Evolutionary conservation across 2,888 invertebrate species (phyloP), one percentile per base, ranked within the genome.

Genomic region (Drosophila glabriapex): DNA sequence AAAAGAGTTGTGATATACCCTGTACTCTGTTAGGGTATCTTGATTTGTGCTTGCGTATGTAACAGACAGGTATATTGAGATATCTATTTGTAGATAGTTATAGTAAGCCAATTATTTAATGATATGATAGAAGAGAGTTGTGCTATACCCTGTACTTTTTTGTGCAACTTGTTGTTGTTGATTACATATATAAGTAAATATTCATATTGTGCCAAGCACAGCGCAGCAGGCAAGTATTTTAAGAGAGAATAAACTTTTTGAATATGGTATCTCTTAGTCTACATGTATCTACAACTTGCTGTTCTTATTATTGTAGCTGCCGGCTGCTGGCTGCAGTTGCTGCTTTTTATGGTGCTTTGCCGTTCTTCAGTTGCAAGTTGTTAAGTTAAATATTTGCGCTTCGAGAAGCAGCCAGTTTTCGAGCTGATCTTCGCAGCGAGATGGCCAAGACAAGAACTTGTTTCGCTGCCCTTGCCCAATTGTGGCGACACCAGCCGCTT

Each of bases 381-480:
- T 89, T 82, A 90, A 89, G 76, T 86, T 80, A 89, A 91, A 90
- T 91, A 91, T 89, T 91, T 89, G 87, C 80, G 66, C 69, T 72
- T 84, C 69, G 25, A 19, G 28, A 28, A 59, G 62, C 64, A 68
- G 80, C 73, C 79, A 83, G 89, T 80, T 85, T 46, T 72, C 64
- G 65, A 66, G 68, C 75, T 76, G 84, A 83, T 81, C 89, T 83
- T 62, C 62, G 54, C 73, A 60, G 12, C 2, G 58, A 53, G 62
- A 33, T 62, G 65, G 37, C 14, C 25, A 6, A 6, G 54, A 28
- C 68, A 68, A 81, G 89, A 85, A 85, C 85, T 84, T 70, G 85
- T 85, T 85, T 81, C 31, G 53, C 50, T 69, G 85, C 87, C 85
- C 84, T 84, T 83, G 87, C 74, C 85, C 89, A 85, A 89, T 74